Percentiles rank a stretch among this genome's conserved stretches.
These are phyloP conservation scores for Helicolenus hilgendorfi DNA, from an alignment of 2,797 vertebrate genomes.

Conservation along the genomic window DNA sequence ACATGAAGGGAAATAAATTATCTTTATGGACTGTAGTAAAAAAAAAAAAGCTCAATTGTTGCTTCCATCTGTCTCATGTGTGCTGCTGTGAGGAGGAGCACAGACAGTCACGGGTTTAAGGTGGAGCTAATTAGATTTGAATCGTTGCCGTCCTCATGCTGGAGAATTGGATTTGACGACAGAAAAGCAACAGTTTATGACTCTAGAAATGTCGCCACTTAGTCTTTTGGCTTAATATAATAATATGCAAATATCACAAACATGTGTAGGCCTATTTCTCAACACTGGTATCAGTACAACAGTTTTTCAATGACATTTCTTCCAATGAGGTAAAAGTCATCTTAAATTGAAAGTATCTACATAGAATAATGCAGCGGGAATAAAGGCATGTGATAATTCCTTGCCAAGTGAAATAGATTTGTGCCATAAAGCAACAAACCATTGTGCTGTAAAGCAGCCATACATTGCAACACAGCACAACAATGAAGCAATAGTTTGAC, in stretches of 20 bases:
- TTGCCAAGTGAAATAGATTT: background rate
- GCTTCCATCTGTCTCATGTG: background rate
- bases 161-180: slow-evolving; percentile 17
- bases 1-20: background rate
- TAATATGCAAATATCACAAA: background rate
- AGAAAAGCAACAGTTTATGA: slow-evolving; percentile 22
- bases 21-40: background rate
- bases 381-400: background rate
- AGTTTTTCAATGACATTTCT: background rate
- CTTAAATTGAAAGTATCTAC: background rate
- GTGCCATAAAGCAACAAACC: background rate
- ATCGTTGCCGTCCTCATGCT: background rate
- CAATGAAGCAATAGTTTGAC: background rate
- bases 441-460: background rate
- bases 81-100: background rate
- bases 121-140: slow-evolving; percentile 36
- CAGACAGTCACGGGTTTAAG: slow-evolving; percentile 30
- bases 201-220: background rate
- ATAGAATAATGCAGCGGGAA: background rate
- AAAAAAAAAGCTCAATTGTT: background rate
- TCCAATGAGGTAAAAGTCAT: background rate
- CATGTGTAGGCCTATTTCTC: background rate
- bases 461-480: background rate
- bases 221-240: background rate
- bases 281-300: background rate